These are phyloP conservation scores for Capitulum mitella DNA, from an alignment of 2,888 invertebrate species.

Conservation along the genomic window DNA sequence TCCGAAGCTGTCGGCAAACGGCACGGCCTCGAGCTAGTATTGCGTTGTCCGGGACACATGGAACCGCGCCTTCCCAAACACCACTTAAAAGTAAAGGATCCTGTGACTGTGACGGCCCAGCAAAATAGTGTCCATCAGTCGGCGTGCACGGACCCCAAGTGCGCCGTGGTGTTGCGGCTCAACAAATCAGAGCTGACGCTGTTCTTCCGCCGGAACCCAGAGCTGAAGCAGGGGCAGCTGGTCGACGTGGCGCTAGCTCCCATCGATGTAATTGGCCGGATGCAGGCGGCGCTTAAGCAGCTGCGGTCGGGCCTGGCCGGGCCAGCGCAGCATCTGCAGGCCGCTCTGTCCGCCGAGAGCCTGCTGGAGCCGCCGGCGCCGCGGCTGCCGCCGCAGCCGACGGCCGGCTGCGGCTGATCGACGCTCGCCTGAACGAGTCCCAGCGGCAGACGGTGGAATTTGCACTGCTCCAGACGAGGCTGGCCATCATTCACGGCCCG, in stretches of 20 bases:
- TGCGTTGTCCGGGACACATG: too few relatives aligned
- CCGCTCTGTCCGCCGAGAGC: slow-evolving; percentile 46
- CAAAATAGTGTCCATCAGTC: slow-evolving; percentile 38
- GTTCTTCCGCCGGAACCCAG: slow-evolving; percentile 45
- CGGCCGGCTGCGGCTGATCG: slow-evolving; percentile 31
- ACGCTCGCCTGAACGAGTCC: slow-evolving; percentile 43
- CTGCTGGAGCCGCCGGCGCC: slow-evolving; percentile 26
- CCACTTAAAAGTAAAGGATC: slow-evolving; percentile 45
- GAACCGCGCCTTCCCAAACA: slow-evolving; percentile 31
- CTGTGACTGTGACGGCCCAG: slow-evolving; percentile 38
- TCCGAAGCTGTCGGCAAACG: slow-evolving; percentile 27
- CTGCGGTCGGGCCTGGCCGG: slow-evolving; percentile 38
- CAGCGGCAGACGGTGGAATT: slow-evolving; percentile 50
- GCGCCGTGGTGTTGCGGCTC: slow-evolving; percentile 44
- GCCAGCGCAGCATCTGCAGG: slow-evolving; percentile 40
- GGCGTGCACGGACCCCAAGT: slow-evolving; percentile 43
- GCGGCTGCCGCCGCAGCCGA: too few relatives aligned
- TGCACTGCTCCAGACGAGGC: slow-evolving; percentile 46
- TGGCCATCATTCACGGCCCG: slow-evolving; percentile 53
- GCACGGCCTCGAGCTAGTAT: slow-evolving; percentile 15
- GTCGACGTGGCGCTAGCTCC: slow-evolving; percentile 46
- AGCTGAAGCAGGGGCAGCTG: slow-evolving; percentile 40
- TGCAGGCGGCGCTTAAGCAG: slow-evolving; percentile 39
- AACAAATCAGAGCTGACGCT: slow-evolving; percentile 41
- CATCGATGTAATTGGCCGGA: slow-evolving; percentile 42